Percentiles rank a stretch among this genome's conserved stretches.
Evolutionary conservation across 2,113 vertebrate species (phyloP).

Genomic region (pig (Sus scrofa)): DNA sequence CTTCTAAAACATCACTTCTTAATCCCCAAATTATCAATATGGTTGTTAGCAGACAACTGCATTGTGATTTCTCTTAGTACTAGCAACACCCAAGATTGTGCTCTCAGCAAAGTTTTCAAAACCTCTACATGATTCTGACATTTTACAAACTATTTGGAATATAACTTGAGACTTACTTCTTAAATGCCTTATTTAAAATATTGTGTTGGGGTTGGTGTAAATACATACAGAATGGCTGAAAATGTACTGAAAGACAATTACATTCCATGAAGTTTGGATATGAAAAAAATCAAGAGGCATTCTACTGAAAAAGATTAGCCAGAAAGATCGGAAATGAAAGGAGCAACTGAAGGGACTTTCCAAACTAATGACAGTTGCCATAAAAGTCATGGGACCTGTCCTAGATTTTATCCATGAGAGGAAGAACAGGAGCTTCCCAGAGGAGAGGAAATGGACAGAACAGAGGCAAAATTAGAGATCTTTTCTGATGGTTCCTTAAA

Average conservation of each 20-base stretch:
- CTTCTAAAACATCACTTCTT: neutral
- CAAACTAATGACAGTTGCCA: neutral
- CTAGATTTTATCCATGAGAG: neutral
- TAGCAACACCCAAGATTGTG: neutral
- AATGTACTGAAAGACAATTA: neutral
- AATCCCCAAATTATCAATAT: neutral
- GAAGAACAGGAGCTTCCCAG: neutral
- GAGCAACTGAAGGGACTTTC: neutral
- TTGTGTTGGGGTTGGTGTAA: neutral
- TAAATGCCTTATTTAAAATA: slow-evolving; percentile 5
- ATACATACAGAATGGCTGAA: neutral
- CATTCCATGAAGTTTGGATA: neutral
- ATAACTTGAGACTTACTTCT: neutral
- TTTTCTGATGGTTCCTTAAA: neutral
- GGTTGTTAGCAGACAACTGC: neutral
- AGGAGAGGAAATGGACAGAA: neutral
- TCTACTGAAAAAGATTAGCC: neutral
- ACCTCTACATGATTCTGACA: neutral
- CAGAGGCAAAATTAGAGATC: neutral
- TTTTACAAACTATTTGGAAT: neutral
- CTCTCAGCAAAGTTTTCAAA: slow-evolving; percentile 40
- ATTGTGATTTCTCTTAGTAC: neutral
- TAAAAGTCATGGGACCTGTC: neutral
- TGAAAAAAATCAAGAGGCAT: slow-evolving; percentile 47
- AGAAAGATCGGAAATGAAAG: slow-evolving; percentile 17